phyloP scores from a whole-genome alignment of 2,113 vertebrate species.

The Hippoglossus stenolepis region DNA sequence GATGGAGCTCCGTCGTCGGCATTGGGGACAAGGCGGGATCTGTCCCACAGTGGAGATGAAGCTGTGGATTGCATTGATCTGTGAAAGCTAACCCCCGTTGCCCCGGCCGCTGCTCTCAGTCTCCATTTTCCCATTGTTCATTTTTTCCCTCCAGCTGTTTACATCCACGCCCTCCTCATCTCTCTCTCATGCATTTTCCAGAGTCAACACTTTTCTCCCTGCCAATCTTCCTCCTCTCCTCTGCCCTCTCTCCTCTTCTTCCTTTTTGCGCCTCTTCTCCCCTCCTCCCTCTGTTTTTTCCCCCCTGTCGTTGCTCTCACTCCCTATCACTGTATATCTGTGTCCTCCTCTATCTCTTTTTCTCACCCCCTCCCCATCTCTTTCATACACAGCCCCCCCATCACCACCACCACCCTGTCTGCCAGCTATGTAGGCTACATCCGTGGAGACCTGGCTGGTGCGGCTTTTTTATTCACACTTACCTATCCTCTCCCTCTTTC shows the following conservation, averaged over 20 bases:
- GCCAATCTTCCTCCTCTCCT: slow-evolving; percentile 57
- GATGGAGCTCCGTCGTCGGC: slow-evolving; percentile 45
- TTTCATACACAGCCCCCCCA: slow-evolving; percentile 37
- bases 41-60: slow-evolving; percentile 44
- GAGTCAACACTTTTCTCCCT: slow-evolving; percentile 72
- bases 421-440: slow-evolving; percentile 81
- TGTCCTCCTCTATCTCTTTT: slow-evolving; percentile 37
- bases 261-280: slow-evolving; percentile 10
- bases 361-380: slow-evolving; percentile 15
- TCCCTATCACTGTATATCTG: slow-evolving; percentile 55
- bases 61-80: slow-evolving; percentile 71
- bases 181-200: slow-evolving; percentile 65
- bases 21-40: slow-evolving; percentile 43
- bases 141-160: slow-evolving; percentile 74
- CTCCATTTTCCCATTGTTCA: slow-evolving; percentile 70
- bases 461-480: slow-evolving; percentile 70
- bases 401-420: slow-evolving; percentile 68
- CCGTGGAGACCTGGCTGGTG: slow-evolving; percentile 77
- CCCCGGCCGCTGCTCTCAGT: slow-evolving; percentile 33
- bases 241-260: slow-evolving; percentile 29
- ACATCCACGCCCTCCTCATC: slow-evolving; percentile 58
- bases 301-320: slow-evolving; percentile 43
- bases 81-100: slow-evolving; percentile 63
- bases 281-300: slow-evolving; percentile 25
- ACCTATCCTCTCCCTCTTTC: slow-evolving; percentile 68